Percentiles rank a stretch among this genome's conserved stretches.
These are phyloP conservation scores for Rugalucina vietnamica DNA, from an alignment of 2,888 invertebrate species.

Conservation along the genomic window DNA sequence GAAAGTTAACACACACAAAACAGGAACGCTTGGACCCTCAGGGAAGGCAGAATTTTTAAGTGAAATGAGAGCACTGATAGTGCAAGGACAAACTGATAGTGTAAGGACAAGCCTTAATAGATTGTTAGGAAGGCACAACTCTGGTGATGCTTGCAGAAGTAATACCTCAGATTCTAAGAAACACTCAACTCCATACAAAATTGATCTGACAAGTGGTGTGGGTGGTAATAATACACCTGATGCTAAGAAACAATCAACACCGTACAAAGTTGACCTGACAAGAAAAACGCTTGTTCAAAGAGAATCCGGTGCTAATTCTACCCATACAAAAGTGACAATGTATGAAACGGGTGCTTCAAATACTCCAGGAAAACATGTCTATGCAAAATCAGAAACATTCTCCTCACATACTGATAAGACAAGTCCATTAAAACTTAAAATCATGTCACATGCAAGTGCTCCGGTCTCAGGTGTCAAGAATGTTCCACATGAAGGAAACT, in stretches of 20 bases:
- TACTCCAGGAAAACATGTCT: not conserved
- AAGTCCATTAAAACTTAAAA: not conserved
- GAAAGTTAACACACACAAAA: too few relatives aligned
- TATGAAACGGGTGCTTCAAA: not conserved
- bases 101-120: too few relatives aligned
- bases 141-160: too few relatives aligned
- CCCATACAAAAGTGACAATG: not conserved
- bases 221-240: not conserved
- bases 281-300: not conserved
- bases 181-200: not conserved
- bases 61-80: too few relatives aligned
- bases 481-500: not conserved
- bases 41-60: too few relatives aligned
- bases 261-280: not conserved
- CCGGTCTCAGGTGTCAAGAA: not conserved
- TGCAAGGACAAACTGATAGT: too few relatives aligned
- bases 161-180: too few relatives aligned
- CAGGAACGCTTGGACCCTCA: too few relatives aligned
- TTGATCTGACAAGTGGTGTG: not conserved
- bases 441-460: not conserved
- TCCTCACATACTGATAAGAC: not conserved
- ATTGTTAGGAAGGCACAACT: not conserved
- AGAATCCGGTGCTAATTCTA: not conserved
- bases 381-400: not conserved
- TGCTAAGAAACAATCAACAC: not conserved